A percentile compares a stretch with the other conserved stretches of the same genome.
Conservation (phyloP, 2,113 vertebrate species). For the Sylvietta virens region DNA sequence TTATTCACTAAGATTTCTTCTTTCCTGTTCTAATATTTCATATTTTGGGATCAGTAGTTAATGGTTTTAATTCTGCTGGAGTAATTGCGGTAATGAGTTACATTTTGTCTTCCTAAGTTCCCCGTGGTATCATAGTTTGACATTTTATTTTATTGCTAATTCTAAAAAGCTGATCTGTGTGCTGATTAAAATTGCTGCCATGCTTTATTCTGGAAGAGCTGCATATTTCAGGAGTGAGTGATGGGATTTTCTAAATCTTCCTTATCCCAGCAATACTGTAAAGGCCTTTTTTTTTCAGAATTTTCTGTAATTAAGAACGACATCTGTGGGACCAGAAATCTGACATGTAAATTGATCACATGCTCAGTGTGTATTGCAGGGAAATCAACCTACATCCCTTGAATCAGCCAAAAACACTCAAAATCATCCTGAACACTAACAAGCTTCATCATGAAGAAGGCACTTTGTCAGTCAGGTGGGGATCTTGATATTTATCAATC, state of each 20-base stretch:
- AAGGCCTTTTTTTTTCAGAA: neutral
- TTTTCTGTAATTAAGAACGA: neutral
- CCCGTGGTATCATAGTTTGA: neutral
- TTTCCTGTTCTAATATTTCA: neutral
- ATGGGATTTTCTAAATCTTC: neutral
- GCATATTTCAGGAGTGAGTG: neutral
- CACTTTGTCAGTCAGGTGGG: neutral
- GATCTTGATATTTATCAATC: neutral
- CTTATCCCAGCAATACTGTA: neutral
- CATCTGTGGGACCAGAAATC: neutral
- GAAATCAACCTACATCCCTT: neutral
- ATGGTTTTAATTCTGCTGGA: neutral
- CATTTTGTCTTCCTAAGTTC: neutral
- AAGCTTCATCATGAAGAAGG: neutral
- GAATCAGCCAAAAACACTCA: neutral
- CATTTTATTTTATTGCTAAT: neutral
- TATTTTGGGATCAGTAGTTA: neutral
- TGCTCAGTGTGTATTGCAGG: neutral
- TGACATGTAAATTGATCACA: neutral
- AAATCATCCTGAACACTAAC: neutral
- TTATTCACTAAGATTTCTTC: neutral
- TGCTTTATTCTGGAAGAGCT: neutral
- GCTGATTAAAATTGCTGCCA: neutral
- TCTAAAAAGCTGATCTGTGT: neutral
- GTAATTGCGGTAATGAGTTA: neutral